These are phyloP conservation scores for Cyanoderma ruficeps DNA, from an alignment of 2,113 vertebrate genomes.

Conservation along the genomic window DNA sequence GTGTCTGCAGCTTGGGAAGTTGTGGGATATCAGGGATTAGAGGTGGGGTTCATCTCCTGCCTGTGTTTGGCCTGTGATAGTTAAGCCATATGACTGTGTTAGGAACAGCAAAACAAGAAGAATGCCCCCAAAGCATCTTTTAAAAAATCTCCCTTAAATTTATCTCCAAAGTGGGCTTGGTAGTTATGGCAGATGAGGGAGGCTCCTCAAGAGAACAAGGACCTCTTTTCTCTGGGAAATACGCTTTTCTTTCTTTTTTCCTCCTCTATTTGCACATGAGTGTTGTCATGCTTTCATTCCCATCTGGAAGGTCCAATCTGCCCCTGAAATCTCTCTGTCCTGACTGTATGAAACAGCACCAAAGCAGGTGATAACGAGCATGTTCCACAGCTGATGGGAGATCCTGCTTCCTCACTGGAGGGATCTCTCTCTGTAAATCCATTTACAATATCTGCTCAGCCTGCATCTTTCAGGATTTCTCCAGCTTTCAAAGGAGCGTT, in stretches of 20 bases:
- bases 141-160: neutral
- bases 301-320: conserved; percentile 21
- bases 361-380: neutral
- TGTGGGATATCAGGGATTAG: neutral
- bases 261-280: neutral
- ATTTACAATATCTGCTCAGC: neutral
- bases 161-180: neutral
- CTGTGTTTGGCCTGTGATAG: neutral
- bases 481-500: neutral
- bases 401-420: neutral
- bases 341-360: neutral
- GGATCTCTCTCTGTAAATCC: neutral
- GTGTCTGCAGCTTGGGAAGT: neutral
- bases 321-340: neutral
- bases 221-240: conserved; percentile 30
- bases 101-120: neutral
- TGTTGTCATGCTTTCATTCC: neutral
- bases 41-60: neutral
- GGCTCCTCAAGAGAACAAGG: conserved; percentile 26
- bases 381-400: neutral
- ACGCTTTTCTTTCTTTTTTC: neutral
- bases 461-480: neutral
- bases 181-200: conserved; percentile 3
- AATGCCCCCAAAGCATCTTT: neutral
- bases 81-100: neutral